These are phyloP conservation scores for Sitophilus oryzae DNA, from an alignment of 1,140 invertebrate species.

Conservation along the genomic window DNA sequence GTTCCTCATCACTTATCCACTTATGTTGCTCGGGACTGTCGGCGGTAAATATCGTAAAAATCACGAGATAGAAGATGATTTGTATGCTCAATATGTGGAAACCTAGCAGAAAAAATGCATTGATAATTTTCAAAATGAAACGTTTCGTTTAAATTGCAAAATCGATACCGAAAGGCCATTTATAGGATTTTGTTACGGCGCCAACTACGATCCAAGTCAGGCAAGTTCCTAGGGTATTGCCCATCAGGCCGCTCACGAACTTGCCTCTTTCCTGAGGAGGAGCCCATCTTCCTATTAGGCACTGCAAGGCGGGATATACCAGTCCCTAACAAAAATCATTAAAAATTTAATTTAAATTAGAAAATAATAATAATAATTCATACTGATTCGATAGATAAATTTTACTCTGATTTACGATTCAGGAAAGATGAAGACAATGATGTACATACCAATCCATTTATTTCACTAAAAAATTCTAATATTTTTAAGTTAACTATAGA, in stretches of 20 bases:
- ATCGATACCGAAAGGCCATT: constrained; percentile 53
- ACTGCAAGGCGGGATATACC: constrained; percentile 64
- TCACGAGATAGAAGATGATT: constrained; percentile 12
- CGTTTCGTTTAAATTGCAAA: background rate
- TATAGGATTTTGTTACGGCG: constrained; percentile 54
- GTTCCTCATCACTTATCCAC: constrained; percentile 70
- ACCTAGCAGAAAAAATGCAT: constrained; percentile 8
- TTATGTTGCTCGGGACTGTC: constrained; percentile 69
- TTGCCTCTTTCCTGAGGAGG: constrained; percentile 69
- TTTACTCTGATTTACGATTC: no score
- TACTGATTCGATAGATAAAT: no score
- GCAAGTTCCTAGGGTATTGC: constrained; percentile 69
- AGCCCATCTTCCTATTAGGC: constrained; percentile 64
- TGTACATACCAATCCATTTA: no score
- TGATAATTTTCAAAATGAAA: background rate
- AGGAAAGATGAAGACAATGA: no score
- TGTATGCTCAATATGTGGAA: constrained; percentile 24
- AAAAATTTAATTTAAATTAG: background rate
- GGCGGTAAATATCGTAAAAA: constrained; percentile 48
- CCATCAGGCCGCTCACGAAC: constrained; percentile 66
- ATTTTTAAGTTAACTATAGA: no score
- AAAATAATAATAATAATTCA: background rate
- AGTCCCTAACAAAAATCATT: constrained; percentile 55
- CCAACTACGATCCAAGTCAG: constrained; percentile 69
- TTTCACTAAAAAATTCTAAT: no score